Conservation (phyloP, 2,113 vertebrate genomes). For the Saimiri boliviensis region DNA sequence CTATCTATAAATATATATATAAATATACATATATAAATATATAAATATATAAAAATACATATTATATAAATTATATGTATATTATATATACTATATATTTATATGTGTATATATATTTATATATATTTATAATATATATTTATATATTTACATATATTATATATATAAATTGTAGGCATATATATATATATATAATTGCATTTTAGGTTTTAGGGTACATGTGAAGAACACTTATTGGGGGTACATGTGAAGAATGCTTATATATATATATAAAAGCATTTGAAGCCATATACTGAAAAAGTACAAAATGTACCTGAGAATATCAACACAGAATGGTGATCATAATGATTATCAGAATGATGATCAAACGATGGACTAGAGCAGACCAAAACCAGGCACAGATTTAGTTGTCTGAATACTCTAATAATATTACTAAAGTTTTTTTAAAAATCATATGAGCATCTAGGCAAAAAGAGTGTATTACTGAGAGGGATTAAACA, state of each 20-base stretch:
- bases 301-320: background rate
- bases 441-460: background rate
- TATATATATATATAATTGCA: background rate
- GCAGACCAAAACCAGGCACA: background rate
- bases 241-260: too few species aligned
- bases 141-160: too few species aligned
- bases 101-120: background rate
- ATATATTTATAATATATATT: too few species aligned
- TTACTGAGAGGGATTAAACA: background rate
- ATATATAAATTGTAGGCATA: background rate
- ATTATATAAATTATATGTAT: background rate
- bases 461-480: background rate
- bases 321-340: background rate
- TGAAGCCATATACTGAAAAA: background rate
- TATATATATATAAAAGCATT: background rate
- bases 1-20: background rate
- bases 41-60: background rate
- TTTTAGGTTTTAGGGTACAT: too few species aligned
- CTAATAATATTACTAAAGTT: background rate
- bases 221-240: too few species aligned
- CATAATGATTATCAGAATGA: background rate
- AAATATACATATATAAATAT: too few species aligned
- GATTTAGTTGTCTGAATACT: background rate
- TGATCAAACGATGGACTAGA: background rate
- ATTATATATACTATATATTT: background rate